These are phyloP conservation scores for Coluber constrictor DNA, from an alignment of 2,797 vertebrate species.

Conservation along the genomic window DNA sequence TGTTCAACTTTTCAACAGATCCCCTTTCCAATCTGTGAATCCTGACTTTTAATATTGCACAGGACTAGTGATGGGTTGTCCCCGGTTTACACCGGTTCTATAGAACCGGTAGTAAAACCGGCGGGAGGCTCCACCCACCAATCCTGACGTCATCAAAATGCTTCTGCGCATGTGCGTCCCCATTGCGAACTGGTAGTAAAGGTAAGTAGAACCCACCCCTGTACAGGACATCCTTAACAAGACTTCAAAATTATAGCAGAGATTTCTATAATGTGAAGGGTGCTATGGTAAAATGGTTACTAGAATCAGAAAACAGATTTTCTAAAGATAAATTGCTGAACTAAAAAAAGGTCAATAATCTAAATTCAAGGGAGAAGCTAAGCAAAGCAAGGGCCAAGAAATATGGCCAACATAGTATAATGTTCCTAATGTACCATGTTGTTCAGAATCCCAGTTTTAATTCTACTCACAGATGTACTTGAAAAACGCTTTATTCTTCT, in stretches of 20 bases:
- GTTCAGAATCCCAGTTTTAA: background rate
- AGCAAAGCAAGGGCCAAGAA: background rate
- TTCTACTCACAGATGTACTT: background rate
- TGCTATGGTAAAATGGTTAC: background rate
- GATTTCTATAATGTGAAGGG: background rate
- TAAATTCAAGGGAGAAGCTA: background rate
- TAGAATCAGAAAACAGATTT: background rate
- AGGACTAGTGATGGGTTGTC: background rate
- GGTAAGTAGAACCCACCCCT: too few species aligned
- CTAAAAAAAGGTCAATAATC: background rate
- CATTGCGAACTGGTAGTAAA: too few species aligned
- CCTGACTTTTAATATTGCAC: background rate
- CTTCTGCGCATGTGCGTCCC: too few species aligned
- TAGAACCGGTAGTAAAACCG: too few species aligned
- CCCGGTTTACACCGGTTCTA: too few species aligned
- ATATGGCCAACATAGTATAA: background rate
- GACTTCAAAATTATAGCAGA: background rate
- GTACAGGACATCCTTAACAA: background rate
- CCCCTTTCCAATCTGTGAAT: background rate
- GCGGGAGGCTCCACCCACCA: too few species aligned
- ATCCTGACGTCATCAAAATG: too few species aligned
- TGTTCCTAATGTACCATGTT: background rate
- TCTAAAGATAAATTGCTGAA: background rate
- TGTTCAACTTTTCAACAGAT: background rate
- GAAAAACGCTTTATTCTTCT: background rate